Conservation (phyloP, 1,140 invertebrate genomes). For the Drosophila arizonae region DNA sequence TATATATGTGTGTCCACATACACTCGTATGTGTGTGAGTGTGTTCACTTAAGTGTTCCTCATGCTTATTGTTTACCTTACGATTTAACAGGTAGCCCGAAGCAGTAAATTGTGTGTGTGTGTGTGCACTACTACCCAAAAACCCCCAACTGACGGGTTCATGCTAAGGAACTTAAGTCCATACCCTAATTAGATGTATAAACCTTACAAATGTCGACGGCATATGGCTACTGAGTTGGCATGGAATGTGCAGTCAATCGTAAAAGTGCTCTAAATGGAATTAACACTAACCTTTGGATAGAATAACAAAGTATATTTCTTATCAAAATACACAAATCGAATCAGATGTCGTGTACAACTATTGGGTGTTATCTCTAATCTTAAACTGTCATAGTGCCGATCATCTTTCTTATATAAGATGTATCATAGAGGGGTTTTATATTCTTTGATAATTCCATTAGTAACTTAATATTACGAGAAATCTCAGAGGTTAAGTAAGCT, state of each 20-base stretch:
- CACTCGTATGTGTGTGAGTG: conserved; percentile 32
- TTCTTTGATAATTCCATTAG: background rate
- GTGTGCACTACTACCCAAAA: conserved; percentile 5
- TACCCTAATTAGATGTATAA: conserved; percentile 47
- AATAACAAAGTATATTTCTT: no score
- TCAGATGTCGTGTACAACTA: background rate
- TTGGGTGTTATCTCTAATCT: background rate
- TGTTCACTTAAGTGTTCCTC: conserved; percentile 58
- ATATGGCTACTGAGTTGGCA: background rate
- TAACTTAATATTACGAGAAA: no score
- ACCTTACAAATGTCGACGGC: conserved; percentile 17
- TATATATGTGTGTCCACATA: conserved; percentile 13
- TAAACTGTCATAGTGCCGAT: no score
- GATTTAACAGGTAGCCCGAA: conserved; percentile 66
- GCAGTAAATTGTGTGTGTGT: conserved; percentile 27
- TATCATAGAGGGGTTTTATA: background rate
- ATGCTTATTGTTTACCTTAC: conserved; percentile 66
- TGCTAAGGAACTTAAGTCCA: conserved; percentile 29
- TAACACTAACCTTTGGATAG: conserved; percentile 1
- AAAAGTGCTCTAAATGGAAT: conserved; percentile 34
- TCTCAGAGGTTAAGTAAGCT: no score
- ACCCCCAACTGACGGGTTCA: conserved; percentile 11
- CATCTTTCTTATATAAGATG: no score
- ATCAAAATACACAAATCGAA: background rate
- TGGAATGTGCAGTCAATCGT: conserved; percentile 14